phyloP scores from a whole-genome alignment of 2,888 invertebrate genomes.

The Spilarctia lutea region DNA sequence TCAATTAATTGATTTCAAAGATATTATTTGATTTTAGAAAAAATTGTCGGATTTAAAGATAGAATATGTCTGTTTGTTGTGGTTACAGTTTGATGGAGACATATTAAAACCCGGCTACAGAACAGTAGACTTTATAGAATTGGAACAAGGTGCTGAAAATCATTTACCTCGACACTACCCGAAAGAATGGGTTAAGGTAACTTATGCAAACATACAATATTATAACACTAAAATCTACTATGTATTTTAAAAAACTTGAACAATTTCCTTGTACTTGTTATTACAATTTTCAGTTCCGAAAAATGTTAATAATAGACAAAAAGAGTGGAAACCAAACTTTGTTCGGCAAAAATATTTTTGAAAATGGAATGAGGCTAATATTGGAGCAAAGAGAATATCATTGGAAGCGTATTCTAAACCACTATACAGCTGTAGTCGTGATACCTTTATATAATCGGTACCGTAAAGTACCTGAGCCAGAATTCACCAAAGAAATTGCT shows the following conservation, averaged over 20 bases:
- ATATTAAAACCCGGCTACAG: conserved; percentile 80
- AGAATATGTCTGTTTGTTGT: background rate
- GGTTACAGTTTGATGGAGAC: conserved; percentile 76
- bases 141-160: conserved; percentile 73
- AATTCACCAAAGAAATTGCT: conserved; percentile 71
- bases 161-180: conserved; percentile 73
- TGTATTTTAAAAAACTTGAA: background rate
- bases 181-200: conserved; percentile 74
- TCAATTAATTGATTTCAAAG: background rate
- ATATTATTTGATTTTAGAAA: no score
- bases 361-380: conserved; percentile 72
- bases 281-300: conserved; percentile 68
- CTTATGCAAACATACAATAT: background rate
- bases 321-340: conserved; percentile 66
- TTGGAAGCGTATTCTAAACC: conserved; percentile 75
- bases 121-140: conserved; percentile 78
- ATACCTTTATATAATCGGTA: conserved; percentile 68
- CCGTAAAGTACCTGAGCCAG: conserved; percentile 62
- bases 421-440: conserved; percentile 76
- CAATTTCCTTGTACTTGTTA: background rate
- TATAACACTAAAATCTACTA: background rate
- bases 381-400: conserved; percentile 72
- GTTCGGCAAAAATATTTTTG: conserved; percentile 71
- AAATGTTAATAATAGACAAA: conserved; percentile 65
- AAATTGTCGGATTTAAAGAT: background rate